These are phyloP conservation scores for Bergia sp. DNA, from an alignment of 92 coral and sea anemone genomes.

Conservation along the genomic window DNA sequence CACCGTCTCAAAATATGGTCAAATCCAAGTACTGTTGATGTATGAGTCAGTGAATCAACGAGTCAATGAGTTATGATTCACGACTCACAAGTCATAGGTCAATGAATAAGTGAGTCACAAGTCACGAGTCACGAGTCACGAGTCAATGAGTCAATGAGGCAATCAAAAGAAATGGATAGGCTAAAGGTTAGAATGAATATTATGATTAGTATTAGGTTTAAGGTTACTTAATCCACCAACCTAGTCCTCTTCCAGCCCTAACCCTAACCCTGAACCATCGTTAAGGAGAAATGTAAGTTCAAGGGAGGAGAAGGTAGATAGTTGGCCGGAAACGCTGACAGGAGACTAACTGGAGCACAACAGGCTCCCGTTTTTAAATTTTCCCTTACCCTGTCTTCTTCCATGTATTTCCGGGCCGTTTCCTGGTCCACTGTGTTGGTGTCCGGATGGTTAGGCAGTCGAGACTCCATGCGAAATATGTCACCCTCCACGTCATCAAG, in stretches of 20 bases:
- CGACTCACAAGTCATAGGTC: too few relatives aligned
- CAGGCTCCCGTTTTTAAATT: not conserved
- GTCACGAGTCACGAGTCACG: too few relatives aligned
- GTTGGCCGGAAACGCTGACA: not conserved
- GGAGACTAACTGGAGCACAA: not conserved
- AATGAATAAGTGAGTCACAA: too few relatives aligned
- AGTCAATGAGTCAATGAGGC: too few relatives aligned
- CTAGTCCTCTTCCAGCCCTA: not conserved
- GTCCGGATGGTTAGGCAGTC: constrained; percentile 25
- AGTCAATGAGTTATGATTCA: too few relatives aligned
- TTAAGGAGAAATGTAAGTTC: not conserved
- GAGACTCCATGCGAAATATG: constrained; percentile 29
- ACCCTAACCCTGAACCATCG: not conserved
- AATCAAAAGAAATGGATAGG: too few relatives aligned
- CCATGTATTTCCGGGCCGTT: constrained; percentile 40
- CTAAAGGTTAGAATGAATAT: too few relatives aligned
- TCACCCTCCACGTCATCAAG: constrained; percentile 44
- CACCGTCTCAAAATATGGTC: too few relatives aligned
- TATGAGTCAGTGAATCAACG: too few relatives aligned
- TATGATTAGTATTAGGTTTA: too few relatives aligned
- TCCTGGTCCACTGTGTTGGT: constrained; percentile 27
- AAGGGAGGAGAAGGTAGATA: not conserved
- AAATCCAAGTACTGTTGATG: too few relatives aligned
- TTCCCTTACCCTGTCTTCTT: constrained; percentile 29
- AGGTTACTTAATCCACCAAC: too few relatives aligned